These are phyloP conservation scores for Drosophila kanapiae DNA, from an alignment of 1,140 invertebrate species.

Conservation along the genomic window DNA sequence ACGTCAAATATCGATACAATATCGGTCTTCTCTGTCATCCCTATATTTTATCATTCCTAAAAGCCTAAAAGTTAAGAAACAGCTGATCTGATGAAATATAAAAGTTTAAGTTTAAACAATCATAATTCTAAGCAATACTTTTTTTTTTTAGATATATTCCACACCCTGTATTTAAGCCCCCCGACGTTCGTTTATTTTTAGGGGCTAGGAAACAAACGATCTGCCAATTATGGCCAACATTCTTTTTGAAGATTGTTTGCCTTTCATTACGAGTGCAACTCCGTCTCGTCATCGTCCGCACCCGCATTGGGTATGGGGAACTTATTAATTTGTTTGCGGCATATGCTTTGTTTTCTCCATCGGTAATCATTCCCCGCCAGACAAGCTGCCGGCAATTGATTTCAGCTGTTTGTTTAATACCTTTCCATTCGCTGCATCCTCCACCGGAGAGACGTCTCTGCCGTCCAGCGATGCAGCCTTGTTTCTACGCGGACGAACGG, in stretches of 20 bases:
- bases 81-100: too few species aligned
- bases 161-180: constrained; percentile 39
- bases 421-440: constrained; percentile 18
- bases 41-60: too few species aligned
- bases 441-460: not conserved
- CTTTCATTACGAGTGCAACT: constrained; percentile 79
- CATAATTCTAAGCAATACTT: not conserved
- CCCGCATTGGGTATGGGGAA: constrained; percentile 22
- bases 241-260: constrained; percentile 81
- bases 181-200: constrained; percentile 48
- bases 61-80: too few species aligned
- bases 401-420: constrained; percentile 58
- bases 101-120: not conserved
- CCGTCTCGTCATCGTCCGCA: constrained; percentile 40
- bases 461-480: constrained; percentile 14
- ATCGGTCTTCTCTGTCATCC: too few species aligned
- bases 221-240: constrained; percentile 79
- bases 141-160: too few species aligned
- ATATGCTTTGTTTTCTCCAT: constrained; percentile 63
- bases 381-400: constrained; percentile 72
- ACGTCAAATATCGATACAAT: too few species aligned
- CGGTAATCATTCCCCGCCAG: constrained; percentile 51
- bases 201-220: constrained; percentile 32
- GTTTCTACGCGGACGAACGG: not conserved
- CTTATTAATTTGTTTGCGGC: constrained; percentile 56